A percentile compares a stretch with the other conserved stretches of the same genome.
phyloP scores from a whole-genome alignment of 2,888 invertebrate species.

The Azorinus chamasolen region DNA sequence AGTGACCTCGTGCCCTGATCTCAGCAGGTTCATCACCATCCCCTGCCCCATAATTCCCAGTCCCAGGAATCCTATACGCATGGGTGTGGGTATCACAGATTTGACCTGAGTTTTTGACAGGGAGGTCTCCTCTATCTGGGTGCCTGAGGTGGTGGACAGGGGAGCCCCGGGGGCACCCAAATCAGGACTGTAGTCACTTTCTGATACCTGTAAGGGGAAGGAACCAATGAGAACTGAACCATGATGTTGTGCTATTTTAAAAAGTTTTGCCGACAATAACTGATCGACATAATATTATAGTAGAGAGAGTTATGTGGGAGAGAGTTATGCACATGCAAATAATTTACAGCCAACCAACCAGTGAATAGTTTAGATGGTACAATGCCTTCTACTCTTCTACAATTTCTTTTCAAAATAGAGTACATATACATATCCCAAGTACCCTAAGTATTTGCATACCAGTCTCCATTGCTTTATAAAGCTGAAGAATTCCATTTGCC shows the following conservation, averaged over 20 bases:
- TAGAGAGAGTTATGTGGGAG: no score
- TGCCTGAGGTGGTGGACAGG: conserved; percentile 60
- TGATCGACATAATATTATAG: neutral
- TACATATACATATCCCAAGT: no score
- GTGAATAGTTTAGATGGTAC: no score
- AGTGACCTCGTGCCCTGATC: conserved; percentile 96
- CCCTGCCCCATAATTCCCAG: conserved; percentile 98
- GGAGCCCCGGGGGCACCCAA: conserved; percentile 48
- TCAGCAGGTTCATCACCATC: conserved; percentile 97
- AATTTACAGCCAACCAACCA: no score
- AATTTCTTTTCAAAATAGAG: no score
- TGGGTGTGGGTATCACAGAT: conserved; percentile 92
- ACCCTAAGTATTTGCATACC: no score
- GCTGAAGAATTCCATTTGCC: no score
- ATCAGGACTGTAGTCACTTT: conserved; percentile 50
- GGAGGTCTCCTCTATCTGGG: conserved; percentile 64
- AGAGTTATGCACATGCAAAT: no score
- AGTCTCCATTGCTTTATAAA: no score
- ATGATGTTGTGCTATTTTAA: neutral
- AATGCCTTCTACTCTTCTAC: no score
- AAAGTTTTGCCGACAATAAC: neutral
- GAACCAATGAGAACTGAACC: neutral
- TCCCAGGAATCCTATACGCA: conserved; percentile 97
- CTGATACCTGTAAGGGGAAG: conserved; percentile 44
- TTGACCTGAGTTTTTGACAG: conserved; percentile 88